Percentiles rank a stretch among this genome's conserved stretches.
Evolutionary conservation across 2,888 invertebrate genomes (phyloP).

Genomic region (Hyposoter didymator): DNA sequence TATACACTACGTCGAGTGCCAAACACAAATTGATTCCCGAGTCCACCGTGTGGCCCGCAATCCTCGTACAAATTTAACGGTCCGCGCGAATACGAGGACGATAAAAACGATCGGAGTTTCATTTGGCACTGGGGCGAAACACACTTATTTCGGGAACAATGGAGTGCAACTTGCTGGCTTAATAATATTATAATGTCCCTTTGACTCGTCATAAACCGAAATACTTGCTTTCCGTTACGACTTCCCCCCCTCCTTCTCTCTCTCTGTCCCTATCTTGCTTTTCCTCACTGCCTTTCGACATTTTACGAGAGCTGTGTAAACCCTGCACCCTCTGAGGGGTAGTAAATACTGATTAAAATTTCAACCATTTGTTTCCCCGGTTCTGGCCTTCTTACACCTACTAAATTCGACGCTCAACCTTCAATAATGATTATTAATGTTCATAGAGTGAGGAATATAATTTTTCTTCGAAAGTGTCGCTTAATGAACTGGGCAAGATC

Average conservation of each 20-base stretch:
- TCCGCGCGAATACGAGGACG: slow-evolving; percentile 41
- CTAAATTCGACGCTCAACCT: neutral
- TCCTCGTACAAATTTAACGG: slow-evolving; percentile 3
- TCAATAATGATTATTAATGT: slow-evolving; percentile 36
- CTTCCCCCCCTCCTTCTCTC: neutral
- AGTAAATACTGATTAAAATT: slow-evolving; percentile 51
- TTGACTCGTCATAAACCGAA: slow-evolving; percentile 15
- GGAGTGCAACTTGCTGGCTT: slow-evolving; percentile 43
- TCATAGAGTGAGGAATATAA: slow-evolving; percentile 20
- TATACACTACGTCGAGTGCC: neutral
- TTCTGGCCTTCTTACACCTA: slow-evolving; percentile 21
- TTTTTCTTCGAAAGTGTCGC: slow-evolving; percentile 50
- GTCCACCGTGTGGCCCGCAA: slow-evolving; percentile 26
- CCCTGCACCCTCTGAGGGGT: neutral
- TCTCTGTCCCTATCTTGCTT: neutral
- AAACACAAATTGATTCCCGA: slow-evolving; percentile 54
- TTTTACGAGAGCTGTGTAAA: slow-evolving; percentile 58
- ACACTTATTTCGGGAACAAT: slow-evolving; percentile 46
- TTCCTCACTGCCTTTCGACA: slow-evolving; percentile 37
- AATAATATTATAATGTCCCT: slow-evolving; percentile 55
- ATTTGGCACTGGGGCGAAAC: slow-evolving; percentile 44
- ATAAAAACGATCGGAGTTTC: slow-evolving; percentile 58
- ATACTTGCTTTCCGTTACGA: neutral
- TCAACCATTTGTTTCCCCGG: slow-evolving; percentile 49
- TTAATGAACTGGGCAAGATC: slow-evolving; percentile 40